Conservation (phyloP, 1,140 invertebrate genomes). For the Drosophila ironensis region DNA sequence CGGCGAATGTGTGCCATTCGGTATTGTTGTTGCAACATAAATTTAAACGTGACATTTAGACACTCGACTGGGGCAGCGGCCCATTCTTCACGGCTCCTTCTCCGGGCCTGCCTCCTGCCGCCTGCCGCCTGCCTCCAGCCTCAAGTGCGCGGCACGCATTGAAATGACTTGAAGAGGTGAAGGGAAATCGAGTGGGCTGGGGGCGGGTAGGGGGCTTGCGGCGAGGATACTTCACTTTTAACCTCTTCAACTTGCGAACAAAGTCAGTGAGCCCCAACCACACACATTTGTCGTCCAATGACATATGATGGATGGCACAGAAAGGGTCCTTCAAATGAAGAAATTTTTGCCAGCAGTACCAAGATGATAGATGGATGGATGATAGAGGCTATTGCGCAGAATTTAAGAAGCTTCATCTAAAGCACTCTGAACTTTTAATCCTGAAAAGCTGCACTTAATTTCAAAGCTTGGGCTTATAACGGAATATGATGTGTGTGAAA, state of each 20-base stretch:
- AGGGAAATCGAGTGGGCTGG: neutral
- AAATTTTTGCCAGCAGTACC: conserved; percentile 7
- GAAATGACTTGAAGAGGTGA: conserved; percentile 32
- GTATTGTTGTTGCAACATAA: conserved; percentile 59
- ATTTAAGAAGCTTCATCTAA: neutral
- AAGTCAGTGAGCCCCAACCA: conserved; percentile 18
- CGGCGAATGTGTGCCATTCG: conserved; percentile 26
- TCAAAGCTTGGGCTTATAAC: no score
- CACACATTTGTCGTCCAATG: conserved; percentile 43
- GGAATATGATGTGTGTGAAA: no score
- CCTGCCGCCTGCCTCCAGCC: neutral
- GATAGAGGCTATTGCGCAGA: neutral
- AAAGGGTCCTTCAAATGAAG: conserved; percentile 18
- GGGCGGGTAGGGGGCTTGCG: neutral
- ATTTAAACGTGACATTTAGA: conserved; percentile 68
- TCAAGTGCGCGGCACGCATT: conserved; percentile 40
- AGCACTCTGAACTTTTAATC: no score
- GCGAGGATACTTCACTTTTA: conserved; percentile 33
- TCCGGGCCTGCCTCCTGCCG: neutral
- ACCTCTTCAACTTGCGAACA: conserved; percentile 42
- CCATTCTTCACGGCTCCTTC: neutral
- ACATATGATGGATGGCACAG: conserved; percentile 30
- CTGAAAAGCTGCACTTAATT: no score
- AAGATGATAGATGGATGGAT: conserved; percentile 7
- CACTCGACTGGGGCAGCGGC: conserved; percentile 36